phyloP scores from a whole-genome alignment of 2,113 vertebrate species.

The Syrmaticus mikado region DNA sequence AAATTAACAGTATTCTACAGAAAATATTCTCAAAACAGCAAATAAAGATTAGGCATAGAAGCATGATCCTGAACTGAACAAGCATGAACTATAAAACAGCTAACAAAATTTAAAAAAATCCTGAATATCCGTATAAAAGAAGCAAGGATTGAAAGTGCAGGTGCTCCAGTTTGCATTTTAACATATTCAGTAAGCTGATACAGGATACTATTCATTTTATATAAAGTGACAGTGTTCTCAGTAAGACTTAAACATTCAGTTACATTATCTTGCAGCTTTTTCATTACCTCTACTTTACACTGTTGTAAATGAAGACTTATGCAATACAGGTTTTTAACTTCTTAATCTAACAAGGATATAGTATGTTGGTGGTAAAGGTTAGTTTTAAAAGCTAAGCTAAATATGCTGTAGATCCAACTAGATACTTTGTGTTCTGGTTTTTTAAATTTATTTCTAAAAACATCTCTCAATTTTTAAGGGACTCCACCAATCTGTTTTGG shows the following conservation, averaged over 20 bases:
- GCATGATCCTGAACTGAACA: slow-evolving; percentile 34
- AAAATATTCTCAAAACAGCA: slow-evolving; percentile 38
- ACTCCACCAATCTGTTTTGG: slow-evolving; percentile 35
- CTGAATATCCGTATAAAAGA: slow-evolving; percentile 62
- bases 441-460: slow-evolving; percentile 17
- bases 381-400: slow-evolving; percentile 60
- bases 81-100: not conserved
- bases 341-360: slow-evolving; percentile 63
- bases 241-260: slow-evolving; percentile 76
- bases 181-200: slow-evolving; percentile 66
- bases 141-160: slow-evolving; percentile 87
- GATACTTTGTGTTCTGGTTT: not conserved
- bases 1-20: slow-evolving; percentile 53
- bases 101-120: slow-evolving; percentile 33
- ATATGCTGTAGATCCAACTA: slow-evolving; percentile 56
- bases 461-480: slow-evolving; percentile 30
- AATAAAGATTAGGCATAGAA: slow-evolving; percentile 55
- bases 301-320: slow-evolving; percentile 61
- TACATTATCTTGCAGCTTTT: slow-evolving; percentile 63
- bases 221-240: slow-evolving; percentile 81
- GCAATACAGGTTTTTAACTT: slow-evolving; percentile 54
- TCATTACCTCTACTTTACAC: slow-evolving; percentile 65
- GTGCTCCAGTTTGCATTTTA: slow-evolving; percentile 76
- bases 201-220: slow-evolving; percentile 59
- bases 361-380: slow-evolving; percentile 63